Evolutionary conservation across 2,113 vertebrate species (phyloP), one percentile per base, ranked within the genome.

Genomic region (Corythornis cristatus): DNA sequence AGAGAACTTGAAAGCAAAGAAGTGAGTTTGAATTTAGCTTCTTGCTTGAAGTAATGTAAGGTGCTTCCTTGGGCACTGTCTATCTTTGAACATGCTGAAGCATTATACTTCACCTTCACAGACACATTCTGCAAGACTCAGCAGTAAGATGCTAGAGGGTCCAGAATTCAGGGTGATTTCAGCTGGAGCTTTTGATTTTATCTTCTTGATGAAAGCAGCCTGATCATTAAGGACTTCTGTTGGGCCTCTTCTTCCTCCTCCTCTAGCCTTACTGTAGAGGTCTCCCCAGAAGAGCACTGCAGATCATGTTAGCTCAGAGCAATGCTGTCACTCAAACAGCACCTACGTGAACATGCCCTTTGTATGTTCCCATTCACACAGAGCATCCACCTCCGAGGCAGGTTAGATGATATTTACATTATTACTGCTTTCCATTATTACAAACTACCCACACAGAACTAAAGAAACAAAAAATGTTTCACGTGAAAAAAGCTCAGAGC

Each of bases 241-340:
- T 37, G 37, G 31, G 33, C 64, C n/a, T 60, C 23, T 4, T 33
- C 33, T 4, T 60, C 53, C 28, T 51, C 35, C 45, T 57, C 33
- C 37, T n/a, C 21, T 18, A 48, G 48, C 18, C 12, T 42, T 40
- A 16, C 0, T 10, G 64, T 12, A 23, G 37, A 37, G 21, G 33
- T 45, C 70, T 74, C 33, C 46, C 61, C 25, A 31, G 12, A 14
- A 37, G 18, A 57, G 57, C 15, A 1, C 33, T 6, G 58, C 25
- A 35, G 43, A 3, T 4, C 7, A 0, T 0, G 13, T 5, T 31
- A 9, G 11, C 0, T 19, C 2, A 3, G 60, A 57, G 58, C 50
- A 64, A 10, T 5, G 18, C 53, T 4, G 40, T 12, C 12, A 20
- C 51, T 35, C 9, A 11, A 3, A 29, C 0, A 4, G 16, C 0